Evolutionary conservation across 2,888 invertebrate species (phyloP), one percentile per base, ranked within the genome.

Genomic region (Aphodius granarius): DNA sequence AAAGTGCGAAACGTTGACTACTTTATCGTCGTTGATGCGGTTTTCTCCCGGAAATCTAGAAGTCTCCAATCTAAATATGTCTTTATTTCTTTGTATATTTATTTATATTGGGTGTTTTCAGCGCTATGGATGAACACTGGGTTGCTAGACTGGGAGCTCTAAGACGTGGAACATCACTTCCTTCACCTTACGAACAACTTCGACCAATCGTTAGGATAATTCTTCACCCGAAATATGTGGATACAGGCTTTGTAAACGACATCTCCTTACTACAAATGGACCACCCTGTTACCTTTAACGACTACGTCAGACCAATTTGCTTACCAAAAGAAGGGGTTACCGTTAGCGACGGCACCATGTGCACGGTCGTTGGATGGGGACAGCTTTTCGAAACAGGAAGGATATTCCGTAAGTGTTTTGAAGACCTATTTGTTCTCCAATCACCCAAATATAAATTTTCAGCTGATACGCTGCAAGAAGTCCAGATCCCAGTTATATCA

Each of bases 391-490:
- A 95, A 87, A 92, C 93, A 77, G 94, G 94, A 73, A 88, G 94
- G 77, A 92, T 94, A 75, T 94, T 94, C 85, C 95, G 94, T 95
- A 88, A 93, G 94, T 85, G 74, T 5, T 9, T 22, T 75, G 22
- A 73, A 23, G 66, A 18, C 20, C 64, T 21, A 43, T 15, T 4
- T 23, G 6, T 6, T 23, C 6, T 6, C 5, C 65, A 5, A 17
- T 65, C 3, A 5, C 6, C n/a, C 1, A 1, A 23, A 21, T 43
- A 13, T 65, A 43, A 1, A 43, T 3, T 84, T 85, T 66, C 86
- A 95, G 94, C 95, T 82, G 95, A 95, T 85, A 94, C 94, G 0
- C 87, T 95, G 1, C 95, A 95, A 89, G 94, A 94, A 86, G 94
- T 94, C 63, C 92, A 94, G 84, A 88, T 95, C 81, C 95, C 95